phyloP scores from a whole-genome alignment of 2,797 vertebrate genomes.

The Carcharodon carcharias region DNA sequence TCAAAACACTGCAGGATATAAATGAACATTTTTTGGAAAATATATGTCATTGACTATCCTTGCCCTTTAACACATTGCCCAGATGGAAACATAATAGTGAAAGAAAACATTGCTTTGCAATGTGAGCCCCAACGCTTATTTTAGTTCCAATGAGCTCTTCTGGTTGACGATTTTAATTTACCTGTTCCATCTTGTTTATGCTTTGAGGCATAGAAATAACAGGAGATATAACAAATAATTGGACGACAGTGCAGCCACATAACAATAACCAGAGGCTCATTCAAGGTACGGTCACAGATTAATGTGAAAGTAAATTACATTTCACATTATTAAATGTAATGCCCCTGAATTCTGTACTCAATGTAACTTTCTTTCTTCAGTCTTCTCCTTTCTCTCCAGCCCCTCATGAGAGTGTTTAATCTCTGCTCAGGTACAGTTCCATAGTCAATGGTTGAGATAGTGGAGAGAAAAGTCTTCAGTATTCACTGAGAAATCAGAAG shows the following conservation, averaged over 20 bases:
- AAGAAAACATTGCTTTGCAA: background rate
- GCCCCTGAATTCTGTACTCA: background rate
- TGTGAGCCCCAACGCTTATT: background rate
- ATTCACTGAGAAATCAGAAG: background rate
- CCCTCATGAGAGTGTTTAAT: background rate
- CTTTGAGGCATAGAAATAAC: slow-evolving; percentile 28
- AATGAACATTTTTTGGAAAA: background rate
- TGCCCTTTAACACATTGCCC: background rate
- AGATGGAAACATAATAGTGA: background rate
- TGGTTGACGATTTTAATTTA: background rate
- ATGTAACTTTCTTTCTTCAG: background rate
- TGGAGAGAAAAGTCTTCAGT: too few species aligned
- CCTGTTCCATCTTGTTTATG: slow-evolving; percentile 8
- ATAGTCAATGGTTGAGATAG: background rate
- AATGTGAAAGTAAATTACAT: background rate
- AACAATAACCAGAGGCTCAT: slow-evolving; percentile 4
- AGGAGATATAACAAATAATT: background rate
- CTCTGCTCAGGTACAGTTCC: background rate
- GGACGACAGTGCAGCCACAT: background rate
- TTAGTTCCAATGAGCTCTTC: background rate
- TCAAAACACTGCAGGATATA: background rate
- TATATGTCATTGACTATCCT: background rate
- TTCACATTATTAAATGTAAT: slow-evolving; percentile 13
- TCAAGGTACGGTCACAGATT: background rate
- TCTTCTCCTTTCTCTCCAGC: background rate